These are phyloP conservation scores for Heptranchias perlo DNA, from an alignment of 2,113 vertebrate species.

Conservation along the genomic window DNA sequence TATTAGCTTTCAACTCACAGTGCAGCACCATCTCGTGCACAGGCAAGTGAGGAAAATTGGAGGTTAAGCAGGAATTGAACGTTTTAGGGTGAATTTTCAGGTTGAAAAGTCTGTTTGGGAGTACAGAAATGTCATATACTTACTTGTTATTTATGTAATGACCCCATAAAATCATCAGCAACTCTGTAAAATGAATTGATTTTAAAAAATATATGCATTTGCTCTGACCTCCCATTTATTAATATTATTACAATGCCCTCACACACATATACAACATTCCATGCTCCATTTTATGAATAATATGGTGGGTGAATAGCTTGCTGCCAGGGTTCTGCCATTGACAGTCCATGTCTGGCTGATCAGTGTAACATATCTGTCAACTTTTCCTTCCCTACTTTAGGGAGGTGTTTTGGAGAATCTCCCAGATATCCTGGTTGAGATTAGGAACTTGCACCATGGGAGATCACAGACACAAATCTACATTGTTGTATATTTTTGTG, in stretches of 20 bases:
- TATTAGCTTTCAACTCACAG: slow-evolving; percentile 3
- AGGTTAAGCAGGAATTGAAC: background rate
- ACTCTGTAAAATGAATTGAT: background rate
- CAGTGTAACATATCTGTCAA: background rate
- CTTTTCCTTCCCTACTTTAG: background rate
- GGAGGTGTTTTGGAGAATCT: background rate
- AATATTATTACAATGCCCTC: background rate
- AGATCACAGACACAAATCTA: slow-evolving; percentile 2
- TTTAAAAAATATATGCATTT: background rate
- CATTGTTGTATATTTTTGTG: background rate
- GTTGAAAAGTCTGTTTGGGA: slow-evolving; percentile 1
- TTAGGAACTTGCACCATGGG: background rate
- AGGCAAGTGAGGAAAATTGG: slow-evolving; percentile 9
- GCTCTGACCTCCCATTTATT: slow-evolving; percentile 19
- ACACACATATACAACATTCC: background rate
- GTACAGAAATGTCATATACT: too few species aligned
- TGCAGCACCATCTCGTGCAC: slow-evolving; percentile 7
- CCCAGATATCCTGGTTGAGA: background rate
- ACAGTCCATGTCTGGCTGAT: background rate
- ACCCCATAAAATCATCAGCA: background rate
- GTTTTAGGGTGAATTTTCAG: slow-evolving; percentile 18
- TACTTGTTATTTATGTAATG: background rate
- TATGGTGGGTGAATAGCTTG: background rate
- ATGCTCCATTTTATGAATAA: background rate
- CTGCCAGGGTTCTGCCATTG: background rate